Percentiles rank a stretch among this genome's conserved stretches.
These are phyloP conservation scores for Egretta garzetta DNA, from an alignment of 2,113 vertebrate genomes.

Conservation along the genomic window DNA sequence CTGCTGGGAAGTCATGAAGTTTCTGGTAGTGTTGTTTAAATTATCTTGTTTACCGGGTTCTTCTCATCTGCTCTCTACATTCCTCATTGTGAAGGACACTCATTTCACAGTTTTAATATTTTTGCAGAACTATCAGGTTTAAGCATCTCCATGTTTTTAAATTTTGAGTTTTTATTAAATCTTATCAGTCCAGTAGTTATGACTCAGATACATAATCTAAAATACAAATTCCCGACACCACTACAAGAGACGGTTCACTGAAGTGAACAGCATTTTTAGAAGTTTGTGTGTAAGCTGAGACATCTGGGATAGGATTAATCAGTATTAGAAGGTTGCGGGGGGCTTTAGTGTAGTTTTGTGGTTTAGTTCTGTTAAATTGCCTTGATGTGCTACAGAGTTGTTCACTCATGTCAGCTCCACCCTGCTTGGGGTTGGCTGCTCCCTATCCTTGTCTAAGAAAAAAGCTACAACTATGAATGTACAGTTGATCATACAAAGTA, in stretches of 20 bases:
- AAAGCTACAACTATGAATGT: neutral
- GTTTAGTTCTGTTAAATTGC: neutral
- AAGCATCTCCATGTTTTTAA: neutral
- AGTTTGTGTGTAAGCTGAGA: neutral
- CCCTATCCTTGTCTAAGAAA: neutral
- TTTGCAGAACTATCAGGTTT: neutral
- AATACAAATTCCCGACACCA: neutral
- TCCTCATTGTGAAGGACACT: neutral
- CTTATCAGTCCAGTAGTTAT: neutral
- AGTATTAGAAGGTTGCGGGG: neutral
- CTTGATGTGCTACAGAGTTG: neutral
- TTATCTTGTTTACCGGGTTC: neutral
- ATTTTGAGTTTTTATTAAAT: neutral
- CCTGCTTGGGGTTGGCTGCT: fast-evolving
- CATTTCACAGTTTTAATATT: neutral
- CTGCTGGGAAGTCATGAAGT: neutral
- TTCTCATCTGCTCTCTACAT: neutral
- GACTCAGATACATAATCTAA: neutral
- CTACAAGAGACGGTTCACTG: neutral
- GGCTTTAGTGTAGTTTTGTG: neutral
- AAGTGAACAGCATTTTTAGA: neutral
- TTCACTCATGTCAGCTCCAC: neutral
- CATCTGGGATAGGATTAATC: neutral
- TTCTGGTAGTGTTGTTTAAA: neutral
- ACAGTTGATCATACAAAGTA: neutral